Evolutionary conservation across 2,797 vertebrate species (phyloP).

Genomic region (Ptychadena robeensis): DNA sequence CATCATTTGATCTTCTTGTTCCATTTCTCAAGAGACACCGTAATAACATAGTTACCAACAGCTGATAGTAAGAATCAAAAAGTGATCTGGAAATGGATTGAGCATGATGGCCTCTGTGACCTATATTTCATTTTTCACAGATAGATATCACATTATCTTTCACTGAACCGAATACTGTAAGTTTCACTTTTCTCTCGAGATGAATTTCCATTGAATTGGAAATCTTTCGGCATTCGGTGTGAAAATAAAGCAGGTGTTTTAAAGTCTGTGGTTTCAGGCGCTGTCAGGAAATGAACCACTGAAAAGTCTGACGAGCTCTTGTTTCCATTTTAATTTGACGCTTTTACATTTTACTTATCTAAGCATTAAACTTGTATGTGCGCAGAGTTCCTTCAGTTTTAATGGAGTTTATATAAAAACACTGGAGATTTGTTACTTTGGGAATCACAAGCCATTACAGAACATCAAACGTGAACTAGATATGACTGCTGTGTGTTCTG

Average conservation of each 20-base stretch:
- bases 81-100: not conserved
- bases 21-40: no score
- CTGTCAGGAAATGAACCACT: not conserved
- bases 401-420: conserved; percentile 50
- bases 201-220: not conserved
- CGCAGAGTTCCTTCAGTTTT: conserved; percentile 46
- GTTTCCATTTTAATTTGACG: conserved; percentile 21
- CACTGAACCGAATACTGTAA: not conserved
- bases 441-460: conserved; percentile 56
- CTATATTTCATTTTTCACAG: not conserved
- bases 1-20: no score
- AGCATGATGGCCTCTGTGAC: not conserved
- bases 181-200: not conserved
- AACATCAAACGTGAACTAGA: conserved; percentile 55
- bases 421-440: conserved; percentile 51
- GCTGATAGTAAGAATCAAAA: no score
- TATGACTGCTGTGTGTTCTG: conserved; percentile 45
- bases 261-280: not conserved
- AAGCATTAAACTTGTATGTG: conserved; percentile 55
- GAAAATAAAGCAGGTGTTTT: not conserved
- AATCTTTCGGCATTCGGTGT: not conserved
- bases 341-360: conserved; percentile 50
- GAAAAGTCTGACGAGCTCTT: conserved; percentile 13
- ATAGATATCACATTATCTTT: not conserved
- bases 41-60: no score